Percentiles rank a stretch among this genome's conserved stretches.
phyloP scores from a whole-genome alignment of 1,140 invertebrate genomes.

The Lucilia sericata region DNA sequence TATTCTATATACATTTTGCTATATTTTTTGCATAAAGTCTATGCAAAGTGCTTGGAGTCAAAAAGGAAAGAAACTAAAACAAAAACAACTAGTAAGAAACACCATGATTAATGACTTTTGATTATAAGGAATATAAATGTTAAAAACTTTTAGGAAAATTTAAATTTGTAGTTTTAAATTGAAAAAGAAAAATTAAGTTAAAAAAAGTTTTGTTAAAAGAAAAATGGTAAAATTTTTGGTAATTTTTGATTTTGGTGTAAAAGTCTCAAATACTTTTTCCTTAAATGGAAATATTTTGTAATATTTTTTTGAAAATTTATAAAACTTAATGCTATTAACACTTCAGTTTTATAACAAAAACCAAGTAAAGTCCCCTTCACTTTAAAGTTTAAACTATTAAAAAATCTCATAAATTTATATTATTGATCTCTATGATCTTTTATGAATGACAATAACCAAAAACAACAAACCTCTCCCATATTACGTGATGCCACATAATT shows the following conservation, averaged over 20 bases:
- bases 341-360: neutral
- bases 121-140: neutral
- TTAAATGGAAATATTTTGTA: no score
- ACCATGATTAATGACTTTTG: constrained; percentile 40
- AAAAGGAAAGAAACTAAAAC: neutral
- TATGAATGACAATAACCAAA: neutral
- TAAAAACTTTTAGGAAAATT: neutral
- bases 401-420: neutral
- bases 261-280: neutral
- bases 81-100: neutral
- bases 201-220: no score
- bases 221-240: no score
- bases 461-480: neutral
- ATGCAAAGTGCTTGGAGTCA: neutral
- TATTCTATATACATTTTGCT: no score
- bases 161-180: neutral
- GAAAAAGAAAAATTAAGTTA: neutral
- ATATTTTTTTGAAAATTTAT: no score
- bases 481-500: constrained; percentile 10
- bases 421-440: constrained; percentile 9
- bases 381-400: neutral
- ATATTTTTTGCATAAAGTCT: neutral
- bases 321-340: neutral
- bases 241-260: neutral
- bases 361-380: neutral